Percentiles rank a stretch among this genome's conserved stretches.
phyloP scores from a whole-genome alignment of 2,113 vertebrate species.

The Panthera leo region DNA sequence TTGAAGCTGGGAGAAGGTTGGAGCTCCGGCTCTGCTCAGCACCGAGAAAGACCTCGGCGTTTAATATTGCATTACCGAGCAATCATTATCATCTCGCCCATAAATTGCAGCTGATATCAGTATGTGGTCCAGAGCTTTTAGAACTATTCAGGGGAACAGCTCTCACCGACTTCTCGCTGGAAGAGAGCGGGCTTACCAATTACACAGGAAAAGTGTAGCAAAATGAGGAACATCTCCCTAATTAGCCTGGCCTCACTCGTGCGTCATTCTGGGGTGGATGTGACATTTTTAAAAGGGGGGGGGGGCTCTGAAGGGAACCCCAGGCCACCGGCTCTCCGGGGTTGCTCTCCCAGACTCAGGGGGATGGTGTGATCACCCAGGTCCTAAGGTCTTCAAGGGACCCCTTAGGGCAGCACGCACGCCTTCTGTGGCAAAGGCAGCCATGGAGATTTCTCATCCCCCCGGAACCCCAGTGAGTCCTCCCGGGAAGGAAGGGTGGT shows the following conservation, averaged over 20 bases:
- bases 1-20: background rate
- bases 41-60: slow-evolving; percentile 40
- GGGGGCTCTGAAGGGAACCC: background rate
- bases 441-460: background rate
- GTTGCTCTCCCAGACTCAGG: slow-evolving; percentile 54
- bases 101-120: slow-evolving; percentile 43
- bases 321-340: slow-evolving; percentile 30
- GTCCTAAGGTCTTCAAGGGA: slow-evolving; percentile 49
- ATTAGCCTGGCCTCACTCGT: slow-evolving; percentile 72
- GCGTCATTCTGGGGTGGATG: slow-evolving; percentile 14
- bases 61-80: slow-evolving; percentile 73
- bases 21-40: background rate
- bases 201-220: slow-evolving; percentile 73
- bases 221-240: slow-evolving; percentile 75
- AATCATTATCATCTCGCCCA: slow-evolving; percentile 62
- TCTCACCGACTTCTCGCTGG: slow-evolving; percentile 39
- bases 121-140: slow-evolving; percentile 65
- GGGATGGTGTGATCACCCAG: slow-evolving; percentile 32
- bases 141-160: slow-evolving; percentile 63
- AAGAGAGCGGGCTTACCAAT: slow-evolving; percentile 75
- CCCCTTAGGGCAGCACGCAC: background rate
- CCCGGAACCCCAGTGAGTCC: background rate
- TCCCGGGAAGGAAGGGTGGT: background rate
- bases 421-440: background rate
- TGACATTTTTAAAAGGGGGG: background rate